These are phyloP conservation scores for Melinopterus prodromus DNA, from an alignment of 2,888 invertebrate genomes.

Conservation along the genomic window DNA sequence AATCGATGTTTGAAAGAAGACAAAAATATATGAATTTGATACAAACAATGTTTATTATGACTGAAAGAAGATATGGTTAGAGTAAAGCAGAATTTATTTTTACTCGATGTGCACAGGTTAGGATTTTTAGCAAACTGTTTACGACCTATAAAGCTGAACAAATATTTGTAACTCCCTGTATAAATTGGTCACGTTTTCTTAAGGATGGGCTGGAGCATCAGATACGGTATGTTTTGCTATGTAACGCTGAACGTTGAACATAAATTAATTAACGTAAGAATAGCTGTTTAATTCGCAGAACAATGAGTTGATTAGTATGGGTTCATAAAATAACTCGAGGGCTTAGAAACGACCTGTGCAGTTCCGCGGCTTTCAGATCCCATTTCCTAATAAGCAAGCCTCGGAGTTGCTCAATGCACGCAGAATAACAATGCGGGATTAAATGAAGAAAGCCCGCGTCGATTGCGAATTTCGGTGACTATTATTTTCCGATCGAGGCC, in stretches of 20 bases:
- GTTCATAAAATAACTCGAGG: background rate
- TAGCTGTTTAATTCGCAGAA: background rate
- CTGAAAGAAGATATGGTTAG: no score
- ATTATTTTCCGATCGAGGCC: background rate
- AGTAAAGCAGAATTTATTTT: no score
- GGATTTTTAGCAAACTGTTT: no score
- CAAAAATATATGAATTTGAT: no score
- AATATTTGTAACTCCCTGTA: no score
- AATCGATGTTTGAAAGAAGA: no score
- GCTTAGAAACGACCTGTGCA: background rate
- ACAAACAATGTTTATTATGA: no score
- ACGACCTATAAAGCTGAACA: no score
- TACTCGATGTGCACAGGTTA: no score
- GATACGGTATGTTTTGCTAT: background rate
- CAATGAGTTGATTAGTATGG: constrained; percentile 4
- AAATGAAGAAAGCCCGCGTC: background rate
- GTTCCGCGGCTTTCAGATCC: background rate
- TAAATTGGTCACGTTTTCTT: no score
- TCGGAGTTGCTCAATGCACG: background rate
- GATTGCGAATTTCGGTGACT: background rate
- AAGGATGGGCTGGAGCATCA: no score
- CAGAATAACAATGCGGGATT: background rate
- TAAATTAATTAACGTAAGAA: background rate
- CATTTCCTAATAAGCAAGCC: background rate
- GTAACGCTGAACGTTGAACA: background rate